Conservation (phyloP, 2,888 invertebrate species). For the Archaeoteleia sp. region DNA sequence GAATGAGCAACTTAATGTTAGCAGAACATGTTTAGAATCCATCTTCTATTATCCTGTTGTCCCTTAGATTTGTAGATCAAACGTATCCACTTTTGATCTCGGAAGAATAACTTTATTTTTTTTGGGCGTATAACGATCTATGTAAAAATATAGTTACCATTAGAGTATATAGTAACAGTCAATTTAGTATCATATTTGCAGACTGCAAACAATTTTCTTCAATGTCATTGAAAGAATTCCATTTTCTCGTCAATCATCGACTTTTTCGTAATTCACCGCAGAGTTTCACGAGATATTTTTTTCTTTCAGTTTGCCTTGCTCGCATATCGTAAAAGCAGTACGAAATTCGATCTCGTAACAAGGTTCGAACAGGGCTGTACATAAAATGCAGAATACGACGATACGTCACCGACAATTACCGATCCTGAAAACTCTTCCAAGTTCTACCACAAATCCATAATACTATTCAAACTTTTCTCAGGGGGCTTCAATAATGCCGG, state of each 20-base stretch:
- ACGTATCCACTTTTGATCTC: too few relatives aligned
- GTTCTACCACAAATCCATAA: too few relatives aligned
- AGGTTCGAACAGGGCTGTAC: not conserved
- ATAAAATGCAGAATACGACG: slow-evolving; percentile 6
- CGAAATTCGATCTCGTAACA: slow-evolving; percentile 3
- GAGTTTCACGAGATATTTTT: not conserved
- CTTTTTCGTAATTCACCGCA: not conserved
- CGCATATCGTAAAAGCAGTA: not conserved
- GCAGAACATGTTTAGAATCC: too few relatives aligned
- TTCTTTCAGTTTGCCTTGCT: not conserved
- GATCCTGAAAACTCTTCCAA: slow-evolving; percentile 1
- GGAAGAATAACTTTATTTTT: too few relatives aligned
- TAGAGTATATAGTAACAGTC: too few relatives aligned
- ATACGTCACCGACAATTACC: slow-evolving; percentile 49
- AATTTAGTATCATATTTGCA: not conserved
- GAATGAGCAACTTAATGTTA: too few relatives aligned
- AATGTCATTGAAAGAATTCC: not conserved
- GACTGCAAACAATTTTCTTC: not conserved
- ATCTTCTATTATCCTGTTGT: too few relatives aligned
- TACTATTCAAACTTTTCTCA: too few relatives aligned
- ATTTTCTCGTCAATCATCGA: not conserved
- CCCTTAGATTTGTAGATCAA: too few relatives aligned
- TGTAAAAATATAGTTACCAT: too few relatives aligned
- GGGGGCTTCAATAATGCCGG: too few relatives aligned
- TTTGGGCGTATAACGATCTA: too few relatives aligned